A percentile compares a stretch with the other conserved stretches of the same genome.
Conservation (phyloP, 2,113 vertebrate genomes). For the Pseudorasbora parva region DNA sequence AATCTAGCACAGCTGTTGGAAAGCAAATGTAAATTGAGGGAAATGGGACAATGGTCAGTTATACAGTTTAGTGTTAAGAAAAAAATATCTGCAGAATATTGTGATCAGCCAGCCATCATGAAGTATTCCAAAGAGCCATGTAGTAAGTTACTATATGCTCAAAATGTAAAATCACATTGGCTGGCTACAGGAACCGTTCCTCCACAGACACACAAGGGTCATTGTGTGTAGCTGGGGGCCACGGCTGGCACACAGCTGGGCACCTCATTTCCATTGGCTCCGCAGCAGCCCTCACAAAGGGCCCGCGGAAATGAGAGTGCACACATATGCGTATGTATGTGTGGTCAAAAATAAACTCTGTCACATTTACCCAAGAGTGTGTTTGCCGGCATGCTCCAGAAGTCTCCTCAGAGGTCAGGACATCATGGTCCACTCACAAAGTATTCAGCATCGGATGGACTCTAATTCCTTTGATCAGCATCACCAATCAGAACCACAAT, state of each 20-base stretch:
- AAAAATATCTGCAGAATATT: background rate
- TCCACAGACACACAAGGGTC: conserved; percentile 40
- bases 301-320: conserved; percentile 31
- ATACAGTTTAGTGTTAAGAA: background rate
- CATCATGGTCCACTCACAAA: background rate
- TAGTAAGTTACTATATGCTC: background rate
- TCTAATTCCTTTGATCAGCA: conserved; percentile 3
- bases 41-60: background rate
- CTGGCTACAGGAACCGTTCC: background rate
- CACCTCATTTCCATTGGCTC: conserved; percentile 49
- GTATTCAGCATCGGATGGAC: background rate
- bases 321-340: conserved; percentile 10
- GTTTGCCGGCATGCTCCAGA: conserved; percentile 9
- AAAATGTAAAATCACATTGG: background rate
- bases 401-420: background rate
- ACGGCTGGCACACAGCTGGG: conserved; percentile 70
- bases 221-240: conserved; percentile 60
- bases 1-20: background rate
- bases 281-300: conserved; percentile 35
- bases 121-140: background rate
- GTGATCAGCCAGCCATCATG: background rate
- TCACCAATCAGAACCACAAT: background rate
- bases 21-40: background rate
- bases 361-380: conserved; percentile 54
- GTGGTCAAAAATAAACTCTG: conserved; percentile 57